Base-by-base conservation (phyloP, 2,113 vertebrate genomes). In the Craseonycteris thonglongyai region DNA sequence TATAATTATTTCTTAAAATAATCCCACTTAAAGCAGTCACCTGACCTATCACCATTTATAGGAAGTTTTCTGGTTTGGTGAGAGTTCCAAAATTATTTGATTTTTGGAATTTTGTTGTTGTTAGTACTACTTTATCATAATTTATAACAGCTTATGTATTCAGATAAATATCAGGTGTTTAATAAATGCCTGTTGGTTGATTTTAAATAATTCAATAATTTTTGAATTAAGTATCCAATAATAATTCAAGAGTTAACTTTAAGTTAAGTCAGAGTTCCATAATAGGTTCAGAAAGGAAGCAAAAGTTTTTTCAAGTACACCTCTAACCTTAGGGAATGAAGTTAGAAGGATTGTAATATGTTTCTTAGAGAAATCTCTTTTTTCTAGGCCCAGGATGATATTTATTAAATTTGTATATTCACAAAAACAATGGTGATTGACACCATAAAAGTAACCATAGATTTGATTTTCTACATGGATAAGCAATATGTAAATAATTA, bases 41-140 rank as follows among this genome's bases (percentile, higher is more conserved):
- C 21, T 68, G 59, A 84, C 38, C 15, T 40, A 24, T 76, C 30
- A 51, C 42, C 56, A 78, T 82, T 96, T 95, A 76, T 97, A 86
- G 51, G 80, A 82, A 69, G 26, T 58, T 82, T 66, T 76, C 71
- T 88, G 59, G 49, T 88, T 86, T 19, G 28, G 74, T 19, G 22
- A 90, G 87, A 92, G 21, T 94, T 89, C 28, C 90, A 91, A 90
- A 88, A 85, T 85, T 84, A 49, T 80, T 93, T 92, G 88, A 82
- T 42, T 85, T 85, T 95, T n/a, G 35, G 42, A 89, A 76, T 69
- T 81, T 76, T 88, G 68, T 79, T 18, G 13, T 89, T 72, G n/a
- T n/a, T n/a, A n/a, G 38, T 4, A 14, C 6, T 61, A 4, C 63
- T 72, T 82, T 79, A 59, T 58, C 26, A 51, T 93, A 80, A 75